Conservation (phyloP, 1,140 invertebrate genomes). For the Hydropsyche tenuis region DNA sequence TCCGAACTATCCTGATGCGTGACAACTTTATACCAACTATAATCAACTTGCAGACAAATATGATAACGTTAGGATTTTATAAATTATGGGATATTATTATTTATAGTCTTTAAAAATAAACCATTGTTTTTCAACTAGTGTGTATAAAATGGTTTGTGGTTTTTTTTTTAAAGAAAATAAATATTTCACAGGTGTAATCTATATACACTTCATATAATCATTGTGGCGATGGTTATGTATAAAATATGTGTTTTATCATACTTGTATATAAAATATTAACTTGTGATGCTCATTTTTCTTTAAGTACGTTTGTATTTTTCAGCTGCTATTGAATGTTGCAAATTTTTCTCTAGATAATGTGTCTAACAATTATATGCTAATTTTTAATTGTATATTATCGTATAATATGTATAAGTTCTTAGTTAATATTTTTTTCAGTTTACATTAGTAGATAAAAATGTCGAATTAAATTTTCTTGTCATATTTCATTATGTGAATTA, state of each 20-base stretch:
- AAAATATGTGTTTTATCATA: neutral
- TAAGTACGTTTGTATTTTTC: slow-evolving; percentile 5
- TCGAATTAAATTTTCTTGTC: no score
- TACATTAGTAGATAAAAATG: neutral
- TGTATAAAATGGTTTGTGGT: neutral
- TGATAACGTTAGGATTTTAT: slow-evolving; percentile 77
- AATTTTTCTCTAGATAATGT: slow-evolving; percentile 24
- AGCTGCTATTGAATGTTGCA: slow-evolving; percentile 33
- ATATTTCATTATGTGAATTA: no score
- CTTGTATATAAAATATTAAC: slow-evolving; percentile 25
- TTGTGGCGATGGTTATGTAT: neutral
- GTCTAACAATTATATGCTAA: slow-evolving; percentile 29
- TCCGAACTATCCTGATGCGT: slow-evolving; percentile 91
- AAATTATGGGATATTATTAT: slow-evolving; percentile 21
- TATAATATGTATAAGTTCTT: no score
- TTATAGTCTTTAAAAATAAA: neutral
- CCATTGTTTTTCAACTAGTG: neutral
- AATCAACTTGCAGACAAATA: slow-evolving; percentile 96
- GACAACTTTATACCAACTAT: slow-evolving; percentile 99
- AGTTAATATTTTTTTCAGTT: neutral
- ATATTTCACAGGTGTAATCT: slow-evolving; percentile 9
- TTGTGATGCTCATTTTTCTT: slow-evolving; percentile 4
- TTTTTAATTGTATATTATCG: slow-evolving; percentile 25
- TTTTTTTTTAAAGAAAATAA: slow-evolving; percentile 7
- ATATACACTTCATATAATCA: slow-evolving; percentile 1